Evolutionary conservation across 1,140 invertebrate genomes (phyloP).

Genomic region (Octopus bimaculoides): DNA sequence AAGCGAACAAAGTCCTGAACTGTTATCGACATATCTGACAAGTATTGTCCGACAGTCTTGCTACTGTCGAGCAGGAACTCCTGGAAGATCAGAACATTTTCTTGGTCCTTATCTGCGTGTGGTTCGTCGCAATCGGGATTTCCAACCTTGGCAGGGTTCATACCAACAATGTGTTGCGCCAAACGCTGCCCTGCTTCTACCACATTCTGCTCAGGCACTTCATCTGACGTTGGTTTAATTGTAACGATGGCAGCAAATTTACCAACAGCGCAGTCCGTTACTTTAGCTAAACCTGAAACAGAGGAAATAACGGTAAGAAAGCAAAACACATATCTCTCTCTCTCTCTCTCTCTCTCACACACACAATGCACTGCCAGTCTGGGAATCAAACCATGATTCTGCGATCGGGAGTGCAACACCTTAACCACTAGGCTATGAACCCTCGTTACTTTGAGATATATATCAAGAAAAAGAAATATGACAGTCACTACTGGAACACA

Average conservation of each 20-base stretch:
- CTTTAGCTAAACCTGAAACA: constrained; percentile 28
- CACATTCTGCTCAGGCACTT: background rate
- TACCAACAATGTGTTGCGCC: constrained; percentile 88
- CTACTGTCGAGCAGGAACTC: constrained; percentile 81
- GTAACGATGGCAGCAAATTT: constrained; percentile 81
- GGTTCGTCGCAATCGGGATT: constrained; percentile 61
- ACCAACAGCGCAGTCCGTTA: constrained; percentile 60
- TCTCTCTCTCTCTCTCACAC: background rate
- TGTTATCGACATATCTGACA: constrained; percentile 67
- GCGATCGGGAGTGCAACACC: too few species aligned
- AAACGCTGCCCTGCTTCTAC: constrained; percentile 67
- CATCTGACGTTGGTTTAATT: constrained; percentile 28
- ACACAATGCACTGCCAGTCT: background rate
- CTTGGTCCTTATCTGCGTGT: constrained; percentile 32
- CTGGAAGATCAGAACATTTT: constrained; percentile 74
- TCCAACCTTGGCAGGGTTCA: constrained; percentile 81
- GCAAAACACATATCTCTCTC: background rate
- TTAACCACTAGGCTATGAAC: too few species aligned
- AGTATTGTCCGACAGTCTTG: constrained; percentile 71
- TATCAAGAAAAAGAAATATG: too few species aligned
- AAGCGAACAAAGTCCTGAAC: constrained; percentile 82
- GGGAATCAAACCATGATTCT: too few species aligned
- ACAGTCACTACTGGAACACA: too few species aligned
- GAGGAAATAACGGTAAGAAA: constrained; percentile 2
- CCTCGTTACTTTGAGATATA: too few species aligned